Conservation (phyloP, 1,140 invertebrate species). For the Anoplolepis gracilipes region DNA sequence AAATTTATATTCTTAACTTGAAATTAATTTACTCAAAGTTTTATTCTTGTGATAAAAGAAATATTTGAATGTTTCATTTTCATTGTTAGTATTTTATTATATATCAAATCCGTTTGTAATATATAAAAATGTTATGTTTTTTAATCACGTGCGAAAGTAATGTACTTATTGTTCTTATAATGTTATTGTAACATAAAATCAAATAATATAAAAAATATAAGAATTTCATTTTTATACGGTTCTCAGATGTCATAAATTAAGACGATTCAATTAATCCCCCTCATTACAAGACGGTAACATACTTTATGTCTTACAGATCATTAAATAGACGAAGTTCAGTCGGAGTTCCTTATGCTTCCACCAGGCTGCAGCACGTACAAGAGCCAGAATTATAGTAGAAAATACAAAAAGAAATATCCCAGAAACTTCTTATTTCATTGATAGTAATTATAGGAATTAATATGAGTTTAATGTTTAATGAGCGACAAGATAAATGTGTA, state of each 20-base stretch:
- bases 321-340: constrained; percentile 6
- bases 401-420: not conserved
- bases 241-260: not conserved
- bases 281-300: not conserved
- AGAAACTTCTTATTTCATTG: not conserved
- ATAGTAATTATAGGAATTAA: not conserved
- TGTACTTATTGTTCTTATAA: not conserved
- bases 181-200: not conserved
- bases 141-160: not conserved
- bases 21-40: no score
- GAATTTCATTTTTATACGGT: not conserved
- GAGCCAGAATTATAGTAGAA: not conserved
- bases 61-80: no score
- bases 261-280: not conserved
- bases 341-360: constrained; percentile 7
- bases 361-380: constrained; percentile 31
- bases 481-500: not conserved
- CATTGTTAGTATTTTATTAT: no score
- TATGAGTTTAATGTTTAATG: not conserved
- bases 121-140: not conserved
- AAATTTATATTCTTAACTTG: no score
- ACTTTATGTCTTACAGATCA: not conserved
- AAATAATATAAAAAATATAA: not conserved
- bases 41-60: no score
- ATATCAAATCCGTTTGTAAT: no score